Base-by-base conservation (phyloP, 2,888 invertebrate species). In the Hartigia nigra region DNA sequence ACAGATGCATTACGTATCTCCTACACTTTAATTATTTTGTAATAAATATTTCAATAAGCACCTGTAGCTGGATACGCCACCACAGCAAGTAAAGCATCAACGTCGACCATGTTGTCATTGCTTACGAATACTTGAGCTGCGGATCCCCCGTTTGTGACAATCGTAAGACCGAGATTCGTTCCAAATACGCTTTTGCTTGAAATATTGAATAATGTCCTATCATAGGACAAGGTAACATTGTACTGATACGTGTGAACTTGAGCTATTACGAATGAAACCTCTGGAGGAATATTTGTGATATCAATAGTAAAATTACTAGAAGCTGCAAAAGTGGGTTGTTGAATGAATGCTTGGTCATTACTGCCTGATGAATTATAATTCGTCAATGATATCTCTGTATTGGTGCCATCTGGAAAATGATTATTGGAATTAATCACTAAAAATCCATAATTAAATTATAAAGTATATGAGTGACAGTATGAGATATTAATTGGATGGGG, bases 231-330 rank as follows among this genome's bases (percentile, higher is more conserved):
- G 0, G 93, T 93, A 0, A 95, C 88, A 88, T 94, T 93, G 79
- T 93, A 89, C 23, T 93, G 84, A 82, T 94, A 93, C 75, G 93
- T 93, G 87, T 96, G 96, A 5, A 93, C 93, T 94, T 96, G 95
- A 70, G 95, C 90, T 79, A 95, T 89, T 31, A 95, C 91, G 86
- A 94, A 96, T 1, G 92, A 91, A 55, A 94, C 89, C 78, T 90
- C 89, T 1, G 89, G 83, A 14, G 93, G 92, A 1, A 93, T 90
- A 86, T 93, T 87, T 1, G 80, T 86, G 55, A 95, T 91, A 80
- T 91, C 87, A 1, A 94, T 88, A 82, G 90, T 84, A 32, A 92
- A 84, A 14, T 80, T 84, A n/a, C 85, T 87, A 31, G 84, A 83
- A 9, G 86, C 78, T 37, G 77, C 82, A 78, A 89, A 84, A 74